Percentiles rank a stretch among this genome's conserved stretches.
These are phyloP conservation scores for Microtus obscurus DNA, from an alignment of 2,797 vertebrate species.

Conservation along the genomic window DNA sequence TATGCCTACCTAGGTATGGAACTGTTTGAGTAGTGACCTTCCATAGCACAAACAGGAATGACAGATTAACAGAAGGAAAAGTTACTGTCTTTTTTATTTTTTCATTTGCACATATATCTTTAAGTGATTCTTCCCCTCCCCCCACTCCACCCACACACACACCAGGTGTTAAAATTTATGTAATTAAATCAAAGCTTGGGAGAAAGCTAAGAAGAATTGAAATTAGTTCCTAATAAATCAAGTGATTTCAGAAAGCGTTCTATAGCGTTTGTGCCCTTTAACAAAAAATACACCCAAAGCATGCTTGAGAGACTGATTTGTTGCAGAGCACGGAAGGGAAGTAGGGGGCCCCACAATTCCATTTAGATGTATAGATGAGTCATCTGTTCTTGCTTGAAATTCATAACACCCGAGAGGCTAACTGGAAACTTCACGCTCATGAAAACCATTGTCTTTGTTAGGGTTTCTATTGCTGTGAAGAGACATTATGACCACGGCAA, in stretches of 20 bases:
- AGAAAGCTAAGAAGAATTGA: background rate
- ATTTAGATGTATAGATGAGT: conserved; percentile 20
- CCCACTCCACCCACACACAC: too few species aligned
- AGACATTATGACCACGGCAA: background rate
- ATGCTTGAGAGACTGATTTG: conserved; percentile 3
- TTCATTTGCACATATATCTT: background rate
- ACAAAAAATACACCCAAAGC: background rate
- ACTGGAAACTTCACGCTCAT: background rate
- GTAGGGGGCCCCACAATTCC: background rate
- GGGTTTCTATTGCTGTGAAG: background rate
- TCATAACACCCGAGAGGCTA: background rate
- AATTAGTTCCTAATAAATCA: conserved; percentile 4
- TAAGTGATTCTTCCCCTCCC: background rate
- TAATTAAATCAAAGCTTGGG: conserved; percentile 63
- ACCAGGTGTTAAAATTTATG: conserved; percentile 29
- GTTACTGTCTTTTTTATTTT: background rate
- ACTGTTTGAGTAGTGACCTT: background rate
- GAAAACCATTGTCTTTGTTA: background rate
- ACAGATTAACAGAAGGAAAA: background rate
- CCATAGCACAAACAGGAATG: background rate
- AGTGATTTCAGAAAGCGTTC: background rate
- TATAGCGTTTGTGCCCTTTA: background rate
- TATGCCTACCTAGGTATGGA: background rate
- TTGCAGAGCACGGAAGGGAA: background rate
- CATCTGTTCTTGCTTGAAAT: conserved; percentile 4